Base-by-base conservation (phyloP, 2,113 vertebrate species). In the Nesogale talazaci region DNA sequence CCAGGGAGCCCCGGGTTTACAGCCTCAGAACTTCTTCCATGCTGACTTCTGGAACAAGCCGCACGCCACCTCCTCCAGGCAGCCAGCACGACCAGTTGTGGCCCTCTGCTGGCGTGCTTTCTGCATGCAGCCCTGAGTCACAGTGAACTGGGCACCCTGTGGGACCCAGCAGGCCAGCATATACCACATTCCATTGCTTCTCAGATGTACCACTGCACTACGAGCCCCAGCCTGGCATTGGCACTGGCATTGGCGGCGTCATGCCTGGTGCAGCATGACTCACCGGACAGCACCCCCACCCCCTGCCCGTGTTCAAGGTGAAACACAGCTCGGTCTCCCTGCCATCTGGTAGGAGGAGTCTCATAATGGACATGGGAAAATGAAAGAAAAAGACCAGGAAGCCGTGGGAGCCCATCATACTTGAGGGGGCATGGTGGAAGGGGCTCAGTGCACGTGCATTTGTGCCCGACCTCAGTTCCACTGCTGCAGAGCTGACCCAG, bases 11-110 rank as follows among this genome's bases (percentile, higher is more conserved):
- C 46, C 11, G 1, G 85, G 31, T 79, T 36, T 2, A 75, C 12
- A 57, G 12, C 16, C 31, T 31, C 70, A 56, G 57, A 88, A 36
- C 11, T 80, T 12, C 63, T 80, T 12, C 63, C 7, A 20, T 20
- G 8, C 36, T 38, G 27, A 7, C 79, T 36, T 81, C 61, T 11
- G 38, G 57, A 61, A 8, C 23, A 38, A 59, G 59, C 36, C 31
- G 56, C 36, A 63, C 14, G 65, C 42, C 22, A 34, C 83, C 56
- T 89, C 88, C 34, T 94, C 69, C 56, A 92, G 34, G 89, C 86
- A 67, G 88, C 19, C 84, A 83, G 95, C 69, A 42, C 34, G 76
- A 83, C 29, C 6, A 84, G 29, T 0, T 42, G 22, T 0, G 27
- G 61, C 34, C 29, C 2, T 85, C 31, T 86, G 11, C 27, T 76